Evolutionary conservation across 2,797 vertebrate species (phyloP), one percentile per base, ranked within the genome.

Genomic region (Danio albolineatus): DNA sequence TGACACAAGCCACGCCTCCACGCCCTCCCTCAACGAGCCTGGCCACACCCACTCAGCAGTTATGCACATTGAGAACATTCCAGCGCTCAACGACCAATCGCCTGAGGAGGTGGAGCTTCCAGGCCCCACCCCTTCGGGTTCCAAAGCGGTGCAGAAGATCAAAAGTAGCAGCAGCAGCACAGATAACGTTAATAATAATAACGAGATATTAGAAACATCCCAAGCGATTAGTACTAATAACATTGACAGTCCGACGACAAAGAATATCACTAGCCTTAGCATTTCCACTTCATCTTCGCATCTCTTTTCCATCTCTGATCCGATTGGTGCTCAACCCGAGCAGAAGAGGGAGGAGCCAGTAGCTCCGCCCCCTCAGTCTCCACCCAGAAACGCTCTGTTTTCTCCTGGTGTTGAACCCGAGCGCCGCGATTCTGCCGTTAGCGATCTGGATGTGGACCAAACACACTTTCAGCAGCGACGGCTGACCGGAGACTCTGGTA

Each of bases 401-500:
- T 95, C 95, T 8, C 94, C 94, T 0, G 92, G 90, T 0, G 90
- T 94, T 6, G 94, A 95, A 73, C 92, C 92, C 0, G 90, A 90
- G 0, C 80, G 86, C 4, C 84, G 86, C 0, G 86, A 87, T 64
- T 87, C 86, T 48, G 36, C 86, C 4, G 82, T 85, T 2, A 85
- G 84, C 1, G 93, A 94, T 46, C 82, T 93, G 70, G 94, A 92
- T 0, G 91, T 91, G 0, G 94, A 94, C 1, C 93, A 94, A 75
- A 94, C 93, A 54, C 94, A 94, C 80, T 96, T 94, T 62, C 89
- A 96, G 80, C 95, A 94, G 72, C 93, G 96, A 0, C 89, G 93
- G 21, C 92, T 97, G 43, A 97, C 97, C 0, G 96, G 96, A 0
- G 97, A 98, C 89, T 98, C 96, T 0, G 97, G 97, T 16, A 98